phyloP scores from a whole-genome alignment of 2,113 vertebrate genomes.

The Plotosus lineatus region DNA sequence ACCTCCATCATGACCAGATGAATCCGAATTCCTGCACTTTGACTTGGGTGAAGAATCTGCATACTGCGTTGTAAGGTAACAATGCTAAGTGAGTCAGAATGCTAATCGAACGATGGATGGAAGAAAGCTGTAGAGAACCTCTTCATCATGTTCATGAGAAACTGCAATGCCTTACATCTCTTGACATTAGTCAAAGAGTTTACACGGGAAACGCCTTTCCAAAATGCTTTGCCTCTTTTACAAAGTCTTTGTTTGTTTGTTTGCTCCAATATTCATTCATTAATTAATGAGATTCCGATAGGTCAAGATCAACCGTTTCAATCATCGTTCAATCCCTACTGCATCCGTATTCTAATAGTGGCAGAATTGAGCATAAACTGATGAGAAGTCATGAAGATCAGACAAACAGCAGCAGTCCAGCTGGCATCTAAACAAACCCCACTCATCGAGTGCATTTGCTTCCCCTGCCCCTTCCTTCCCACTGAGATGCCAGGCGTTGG shows the following conservation, averaged over 20 bases:
- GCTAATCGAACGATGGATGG: too few relatives aligned
- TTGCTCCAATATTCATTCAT: too few relatives aligned
- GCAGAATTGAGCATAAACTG: neutral
- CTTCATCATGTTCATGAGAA: neutral
- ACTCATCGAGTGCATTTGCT: conserved; percentile 1
- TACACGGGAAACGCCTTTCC: neutral
- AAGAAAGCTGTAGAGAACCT: conserved; percentile 65
- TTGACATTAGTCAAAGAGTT: too few relatives aligned
- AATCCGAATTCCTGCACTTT: too few relatives aligned
- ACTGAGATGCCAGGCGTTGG: conserved; percentile 31
- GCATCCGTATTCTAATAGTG: neutral
- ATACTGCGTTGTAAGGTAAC: too few relatives aligned
- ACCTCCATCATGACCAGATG: neutral
- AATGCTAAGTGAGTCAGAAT: too few relatives aligned
- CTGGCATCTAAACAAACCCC: conserved; percentile 25
- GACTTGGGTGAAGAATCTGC: too few relatives aligned
- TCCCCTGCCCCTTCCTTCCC: neutral
- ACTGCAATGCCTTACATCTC: too few relatives aligned
- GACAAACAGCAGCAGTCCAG: conserved; percentile 6
- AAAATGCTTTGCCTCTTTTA: neutral
- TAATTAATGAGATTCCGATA: too few relatives aligned
- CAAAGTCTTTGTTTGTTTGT: too few relatives aligned
- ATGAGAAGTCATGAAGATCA: neutral
- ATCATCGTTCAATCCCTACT: neutral
- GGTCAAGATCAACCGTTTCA: too few relatives aligned